A percentile compares a stretch with the other conserved stretches of the same genome.
phyloP scores from a whole-genome alignment of 2,888 invertebrate species.

The Dynastes hyllus region DNA sequence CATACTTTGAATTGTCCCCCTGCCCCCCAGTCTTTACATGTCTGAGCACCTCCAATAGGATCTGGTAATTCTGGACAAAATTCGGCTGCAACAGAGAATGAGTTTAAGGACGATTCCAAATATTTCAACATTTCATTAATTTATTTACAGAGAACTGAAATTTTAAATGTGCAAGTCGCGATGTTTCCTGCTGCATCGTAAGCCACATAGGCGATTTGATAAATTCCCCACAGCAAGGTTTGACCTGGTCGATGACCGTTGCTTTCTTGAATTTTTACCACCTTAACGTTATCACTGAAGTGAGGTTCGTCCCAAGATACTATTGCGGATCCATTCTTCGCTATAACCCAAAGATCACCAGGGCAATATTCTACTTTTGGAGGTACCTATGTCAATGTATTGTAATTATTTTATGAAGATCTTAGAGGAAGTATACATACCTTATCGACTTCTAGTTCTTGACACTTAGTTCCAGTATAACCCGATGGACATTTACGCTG shows the following conservation, averaged over 20 bases:
- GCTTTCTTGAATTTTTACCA: conserved; percentile 85
- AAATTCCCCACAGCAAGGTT: conserved; percentile 92
- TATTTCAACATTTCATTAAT: background rate
- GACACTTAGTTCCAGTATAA: conserved; percentile 89
- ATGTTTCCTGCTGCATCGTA: conserved; percentile 94
- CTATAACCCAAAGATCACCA: conserved; percentile 95
- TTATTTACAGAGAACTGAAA: conserved; percentile 88
- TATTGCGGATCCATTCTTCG: conserved; percentile 91
- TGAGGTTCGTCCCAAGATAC: conserved; percentile 95
- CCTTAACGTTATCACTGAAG: conserved; percentile 91
- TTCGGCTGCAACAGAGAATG: conserved; percentile 77
- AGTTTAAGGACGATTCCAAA: background rate
- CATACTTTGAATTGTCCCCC: conserved; percentile 97
- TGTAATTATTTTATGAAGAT: conserved; percentile 26
- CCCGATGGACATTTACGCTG: conserved; percentile 92
- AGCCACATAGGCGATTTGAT: conserved; percentile 94
- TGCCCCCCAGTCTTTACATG: conserved; percentile 96
- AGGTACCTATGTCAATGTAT: conserved; percentile 73
- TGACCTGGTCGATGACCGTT: conserved; percentile 92
- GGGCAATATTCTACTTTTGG: conserved; percentile 93
- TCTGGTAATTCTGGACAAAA: conserved; percentile 93
- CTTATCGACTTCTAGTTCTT: conserved; percentile 88
- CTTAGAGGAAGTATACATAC: conserved; percentile 68
- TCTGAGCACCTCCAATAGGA: conserved; percentile 93
- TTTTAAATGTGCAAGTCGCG: conserved; percentile 92